Conservation (phyloP, 2,888 invertebrate genomes). For the Selenia dentaria region DNA sequence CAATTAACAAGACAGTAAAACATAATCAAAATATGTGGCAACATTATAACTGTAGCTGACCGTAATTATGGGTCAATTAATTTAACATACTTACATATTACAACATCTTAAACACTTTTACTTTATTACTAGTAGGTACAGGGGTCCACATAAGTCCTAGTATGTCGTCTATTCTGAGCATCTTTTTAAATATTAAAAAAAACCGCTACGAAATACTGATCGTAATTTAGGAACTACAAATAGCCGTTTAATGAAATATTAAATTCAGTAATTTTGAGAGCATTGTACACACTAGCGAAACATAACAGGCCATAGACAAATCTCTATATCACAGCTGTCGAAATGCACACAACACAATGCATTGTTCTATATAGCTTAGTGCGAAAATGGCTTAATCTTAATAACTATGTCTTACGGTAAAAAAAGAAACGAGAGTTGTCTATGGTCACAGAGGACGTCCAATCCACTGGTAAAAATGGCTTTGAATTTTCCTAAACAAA, state of each 20-base stretch:
- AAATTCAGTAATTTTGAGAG: conserved; percentile 40
- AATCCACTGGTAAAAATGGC: conserved; percentile 59
- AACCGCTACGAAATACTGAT: conserved; percentile 72
- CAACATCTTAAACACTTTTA: no score
- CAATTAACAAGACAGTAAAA: no score
- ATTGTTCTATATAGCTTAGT: conserved; percentile 70
- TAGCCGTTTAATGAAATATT: conserved; percentile 55
- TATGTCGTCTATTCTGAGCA: conserved; percentile 7
- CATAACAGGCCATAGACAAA: conserved; percentile 72
- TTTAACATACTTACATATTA: no score
- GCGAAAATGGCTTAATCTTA: conserved; percentile 76
- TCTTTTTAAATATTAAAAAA: no score
- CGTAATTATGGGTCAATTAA: no score
- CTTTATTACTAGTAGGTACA: no score
- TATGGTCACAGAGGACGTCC: conserved; percentile 54
- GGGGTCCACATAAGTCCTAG: no score
- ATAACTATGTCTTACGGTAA: conserved; percentile 77
- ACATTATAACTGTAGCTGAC: no score
- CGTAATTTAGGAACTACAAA: conserved; percentile 80
- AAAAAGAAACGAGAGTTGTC: conserved; percentile 73
- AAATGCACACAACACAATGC: conserved; percentile 77
- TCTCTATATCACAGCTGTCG: conserved; percentile 80
- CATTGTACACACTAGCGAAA: conserved; percentile 44
- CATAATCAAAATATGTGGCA: no score
- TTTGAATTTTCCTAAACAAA: conserved; percentile 69